These are phyloP conservation scores for Drosophila burlai DNA, from an alignment of 1,140 invertebrate genomes.

Conservation along the genomic window DNA sequence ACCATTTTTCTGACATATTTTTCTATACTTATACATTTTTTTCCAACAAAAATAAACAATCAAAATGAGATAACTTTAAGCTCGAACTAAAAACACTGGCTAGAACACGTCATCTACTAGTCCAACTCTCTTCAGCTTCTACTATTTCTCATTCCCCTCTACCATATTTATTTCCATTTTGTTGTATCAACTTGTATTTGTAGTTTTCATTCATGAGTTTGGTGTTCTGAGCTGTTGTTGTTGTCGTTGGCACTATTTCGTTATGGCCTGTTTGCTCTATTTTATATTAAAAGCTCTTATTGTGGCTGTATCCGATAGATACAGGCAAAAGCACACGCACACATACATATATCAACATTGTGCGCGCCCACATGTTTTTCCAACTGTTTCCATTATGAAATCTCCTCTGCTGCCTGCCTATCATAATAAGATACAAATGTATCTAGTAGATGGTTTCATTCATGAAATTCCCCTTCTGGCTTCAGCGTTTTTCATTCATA, in stretches of 20 bases:
- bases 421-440: slow-evolving; percentile 60
- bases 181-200: slow-evolving; percentile 29
- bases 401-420: slow-evolving; percentile 36
- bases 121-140: background rate
- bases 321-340: slow-evolving; percentile 3
- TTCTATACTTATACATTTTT: background rate
- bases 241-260: slow-evolving; percentile 46
- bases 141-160: no score
- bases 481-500: slow-evolving; percentile 42
- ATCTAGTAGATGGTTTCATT: slow-evolving; percentile 35
- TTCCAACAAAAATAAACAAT: background rate
- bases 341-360: background rate
- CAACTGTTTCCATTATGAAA: slow-evolving; percentile 58
- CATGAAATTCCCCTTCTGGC: slow-evolving; percentile 23
- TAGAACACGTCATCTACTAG: slow-evolving; percentile 1
- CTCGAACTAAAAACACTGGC: background rate
- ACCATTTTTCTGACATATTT: background rate
- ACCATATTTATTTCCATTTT: slow-evolving; percentile 16
- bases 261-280: slow-evolving; percentile 75
- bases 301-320: slow-evolving; percentile 31
- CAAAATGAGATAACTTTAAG: background rate
- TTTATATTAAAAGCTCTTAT: slow-evolving; percentile 63
- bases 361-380: slow-evolving; percentile 52
- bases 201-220: slow-evolving; percentile 66
- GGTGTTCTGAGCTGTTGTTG: slow-evolving; percentile 13